A percentile compares a stretch with the other conserved stretches of the same genome.
Evolutionary conservation across 2,113 vertebrate genomes (phyloP).

Genomic region (Azemiops feae): DNA sequence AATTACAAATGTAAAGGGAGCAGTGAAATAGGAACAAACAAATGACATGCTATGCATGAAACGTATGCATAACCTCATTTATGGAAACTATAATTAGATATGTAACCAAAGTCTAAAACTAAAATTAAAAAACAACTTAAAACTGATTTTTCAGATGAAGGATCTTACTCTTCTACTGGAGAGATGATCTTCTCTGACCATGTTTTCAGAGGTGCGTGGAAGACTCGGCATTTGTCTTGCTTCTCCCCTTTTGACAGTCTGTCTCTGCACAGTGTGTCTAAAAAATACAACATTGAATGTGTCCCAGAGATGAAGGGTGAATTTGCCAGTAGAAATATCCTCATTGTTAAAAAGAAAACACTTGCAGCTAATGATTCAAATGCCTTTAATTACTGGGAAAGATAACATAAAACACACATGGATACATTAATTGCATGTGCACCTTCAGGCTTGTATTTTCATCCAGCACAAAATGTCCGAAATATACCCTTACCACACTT

Average conservation of each 20-base stretch:
- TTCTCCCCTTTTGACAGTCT: slow-evolving; percentile 79
- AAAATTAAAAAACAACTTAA: background rate
- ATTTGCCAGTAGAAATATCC: background rate
- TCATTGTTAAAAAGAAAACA: background rate
- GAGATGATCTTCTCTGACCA: slow-evolving; percentile 83
- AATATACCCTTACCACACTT: background rate
- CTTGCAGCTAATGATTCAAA: background rate
- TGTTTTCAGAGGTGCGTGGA: slow-evolving; percentile 81
- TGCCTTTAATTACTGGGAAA: background rate
- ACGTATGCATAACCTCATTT: background rate
- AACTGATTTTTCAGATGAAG: rapidly evolving
- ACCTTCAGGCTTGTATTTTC: background rate
- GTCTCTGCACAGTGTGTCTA: slow-evolving; percentile 87
- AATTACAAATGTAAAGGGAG: background rate
- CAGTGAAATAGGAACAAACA: background rate
- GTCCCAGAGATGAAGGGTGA: background rate
- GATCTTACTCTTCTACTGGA: slow-evolving; percentile 85
- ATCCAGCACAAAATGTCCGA: too few species aligned
- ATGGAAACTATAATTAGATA: background rate
- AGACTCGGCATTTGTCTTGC: slow-evolving; percentile 83
- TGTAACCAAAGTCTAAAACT: background rate
- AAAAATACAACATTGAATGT: background rate
- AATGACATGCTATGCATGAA: background rate
- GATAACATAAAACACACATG: background rate
- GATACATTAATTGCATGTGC: background rate